Evolutionary conservation across 2,113 vertebrate genomes (phyloP).

Genomic region (Chaetorhynchus papuensis): DNA sequence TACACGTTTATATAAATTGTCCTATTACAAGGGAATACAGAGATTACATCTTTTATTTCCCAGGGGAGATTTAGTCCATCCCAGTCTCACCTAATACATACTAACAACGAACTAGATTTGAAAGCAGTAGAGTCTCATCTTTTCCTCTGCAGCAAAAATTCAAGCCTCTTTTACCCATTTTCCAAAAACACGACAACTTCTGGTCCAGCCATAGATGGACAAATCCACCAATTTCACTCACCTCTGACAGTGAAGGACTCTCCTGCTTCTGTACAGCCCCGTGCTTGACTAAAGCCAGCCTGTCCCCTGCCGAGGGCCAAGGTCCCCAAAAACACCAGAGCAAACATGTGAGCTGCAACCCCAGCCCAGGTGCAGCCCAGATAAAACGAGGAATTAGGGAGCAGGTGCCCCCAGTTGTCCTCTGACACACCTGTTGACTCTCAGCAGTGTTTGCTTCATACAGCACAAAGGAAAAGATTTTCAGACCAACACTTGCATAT

Average conservation of each 20-base stretch:
- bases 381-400: background rate
- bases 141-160: background rate
- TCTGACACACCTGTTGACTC: background rate
- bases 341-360: background rate
- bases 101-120: background rate
- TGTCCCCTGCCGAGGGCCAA: fast-evolving
- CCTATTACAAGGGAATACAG: background rate
- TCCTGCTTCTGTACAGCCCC: fast-evolving
- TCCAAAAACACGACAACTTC: background rate
- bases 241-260: background rate
- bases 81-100: background rate
- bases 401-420: background rate
- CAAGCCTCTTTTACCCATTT: background rate
- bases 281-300: fast-evolving
- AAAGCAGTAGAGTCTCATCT: background rate
- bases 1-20: background rate
- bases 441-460: background rate
- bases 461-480: background rate
- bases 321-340: fast-evolving
- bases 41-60: background rate
- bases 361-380: background rate
- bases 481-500: background rate
- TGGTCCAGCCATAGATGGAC: background rate
- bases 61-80: background rate
- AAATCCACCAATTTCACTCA: background rate